Evolutionary conservation across 2,113 vertebrate genomes (phyloP).

Genomic region (Phasianus colchicus): DNA sequence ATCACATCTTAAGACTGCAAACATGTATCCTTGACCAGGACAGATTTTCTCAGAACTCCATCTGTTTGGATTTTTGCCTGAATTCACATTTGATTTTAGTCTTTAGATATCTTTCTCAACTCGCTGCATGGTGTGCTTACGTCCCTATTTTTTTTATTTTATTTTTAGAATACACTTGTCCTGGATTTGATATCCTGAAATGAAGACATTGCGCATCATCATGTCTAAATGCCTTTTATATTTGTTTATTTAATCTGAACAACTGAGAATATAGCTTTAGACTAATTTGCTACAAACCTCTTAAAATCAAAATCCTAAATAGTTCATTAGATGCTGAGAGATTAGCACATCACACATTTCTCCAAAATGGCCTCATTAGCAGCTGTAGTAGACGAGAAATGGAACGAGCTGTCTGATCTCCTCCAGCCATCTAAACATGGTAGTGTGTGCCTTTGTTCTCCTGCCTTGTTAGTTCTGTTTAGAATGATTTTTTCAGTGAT

Average conservation of each 20-base stretch:
- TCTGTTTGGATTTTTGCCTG: neutral
- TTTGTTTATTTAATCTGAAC: constrained; percentile 31
- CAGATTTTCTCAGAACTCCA: neutral
- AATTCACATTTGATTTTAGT: neutral
- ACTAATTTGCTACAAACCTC: neutral
- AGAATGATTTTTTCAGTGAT: neutral
- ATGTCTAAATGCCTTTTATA: neutral
- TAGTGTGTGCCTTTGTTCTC: neutral
- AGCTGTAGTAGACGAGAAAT: neutral
- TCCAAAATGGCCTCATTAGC: constrained; percentile 45
- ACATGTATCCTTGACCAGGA: neutral
- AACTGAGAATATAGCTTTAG: neutral
- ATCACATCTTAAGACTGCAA: neutral
- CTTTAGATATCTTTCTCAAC: neutral
- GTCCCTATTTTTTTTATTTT: neutral
- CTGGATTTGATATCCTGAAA: neutral
- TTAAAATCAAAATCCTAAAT: neutral
- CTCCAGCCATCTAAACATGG: neutral
- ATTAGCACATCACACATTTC: constrained; percentile 6
- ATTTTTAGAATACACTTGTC: neutral
- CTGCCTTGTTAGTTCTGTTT: neutral
- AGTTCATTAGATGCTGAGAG: constrained; percentile 14
- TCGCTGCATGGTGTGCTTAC: neutral
- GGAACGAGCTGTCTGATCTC: constrained; percentile 1
- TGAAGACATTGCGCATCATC: neutral